A percentile compares a stretch with the other conserved stretches of the same genome.
phyloP scores from a whole-genome alignment of 1,140 invertebrate species.

The Spodoptera frugiperda region DNA sequence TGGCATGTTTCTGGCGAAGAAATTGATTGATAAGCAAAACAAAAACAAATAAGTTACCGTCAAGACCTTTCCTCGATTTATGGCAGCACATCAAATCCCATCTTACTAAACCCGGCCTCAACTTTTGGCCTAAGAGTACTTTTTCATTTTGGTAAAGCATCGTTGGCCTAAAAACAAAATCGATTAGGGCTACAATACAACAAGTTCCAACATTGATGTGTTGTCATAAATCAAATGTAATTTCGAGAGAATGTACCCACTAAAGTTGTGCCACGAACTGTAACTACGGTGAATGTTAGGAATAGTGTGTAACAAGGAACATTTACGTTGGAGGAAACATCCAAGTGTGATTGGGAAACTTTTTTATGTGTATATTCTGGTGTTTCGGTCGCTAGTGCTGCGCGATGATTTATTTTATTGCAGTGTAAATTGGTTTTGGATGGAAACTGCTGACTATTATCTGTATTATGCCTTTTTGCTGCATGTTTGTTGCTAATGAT shows the following conservation, averaged over 20 bases:
- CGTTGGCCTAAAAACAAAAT: slow-evolving; percentile 14
- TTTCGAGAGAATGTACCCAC: slow-evolving; percentile 32
- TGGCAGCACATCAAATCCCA: neutral
- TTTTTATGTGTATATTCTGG: slow-evolving; percentile 36
- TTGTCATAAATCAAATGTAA: slow-evolving; percentile 44
- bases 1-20: neutral
- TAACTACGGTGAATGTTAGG: slow-evolving; percentile 12
- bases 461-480: neutral
- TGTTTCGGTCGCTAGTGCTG: slow-evolving; percentile 4
- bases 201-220: slow-evolving; percentile 7
- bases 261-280: slow-evolving; percentile 26
- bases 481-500: neutral
- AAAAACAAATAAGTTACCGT: slow-evolving; percentile 3
- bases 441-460: slow-evolving; percentile 15
- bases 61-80: neutral
- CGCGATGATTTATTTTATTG: slow-evolving; percentile 44
- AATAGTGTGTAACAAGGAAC: slow-evolving; percentile 37
- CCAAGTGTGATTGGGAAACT: slow-evolving; percentile 45
- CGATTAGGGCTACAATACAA: slow-evolving; percentile 31
- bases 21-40: neutral
- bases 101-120: neutral
- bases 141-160: neutral
- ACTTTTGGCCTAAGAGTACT: neutral
- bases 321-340: slow-evolving; percentile 15
- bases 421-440: slow-evolving; percentile 37